Conservation (phyloP, 2,797 vertebrate genomes). For the Distichodus sexfasciatus region DNA sequence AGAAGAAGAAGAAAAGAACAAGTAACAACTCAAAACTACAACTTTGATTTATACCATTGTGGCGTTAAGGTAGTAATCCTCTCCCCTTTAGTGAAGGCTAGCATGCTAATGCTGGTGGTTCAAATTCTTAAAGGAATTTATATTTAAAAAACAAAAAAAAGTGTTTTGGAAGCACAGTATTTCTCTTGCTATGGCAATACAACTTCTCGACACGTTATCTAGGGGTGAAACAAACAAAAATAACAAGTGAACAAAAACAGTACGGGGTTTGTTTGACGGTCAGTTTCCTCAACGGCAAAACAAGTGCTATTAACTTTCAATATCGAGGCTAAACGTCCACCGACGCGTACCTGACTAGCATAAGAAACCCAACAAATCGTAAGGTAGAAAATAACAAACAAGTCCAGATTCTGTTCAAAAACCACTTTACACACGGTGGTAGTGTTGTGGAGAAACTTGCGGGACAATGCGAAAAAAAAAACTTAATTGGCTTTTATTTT, state of each 20-base stretch:
- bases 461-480: too few relatives aligned
- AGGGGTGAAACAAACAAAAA: conserved; percentile 43
- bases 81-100: conserved; percentile 29
- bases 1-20: too few relatives aligned
- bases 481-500: too few relatives aligned
- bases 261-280: conserved; percentile 19
- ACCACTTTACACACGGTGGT: too few relatives aligned
- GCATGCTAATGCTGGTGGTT: conserved; percentile 54
- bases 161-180: conserved; percentile 61
- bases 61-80: conserved; percentile 29
- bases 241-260: too few relatives aligned
- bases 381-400: too few relatives aligned
- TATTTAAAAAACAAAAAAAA: conserved; percentile 47
- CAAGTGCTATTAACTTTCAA: too few relatives aligned
- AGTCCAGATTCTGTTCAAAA: too few relatives aligned
- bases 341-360: too few relatives aligned
- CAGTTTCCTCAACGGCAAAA: conserved; percentile 41
- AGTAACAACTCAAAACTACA: background rate
- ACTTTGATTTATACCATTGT: conserved; percentile 5
- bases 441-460: too few relatives aligned
- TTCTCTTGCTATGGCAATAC: conserved; percentile 67
- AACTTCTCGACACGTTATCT: conserved; percentile 60
- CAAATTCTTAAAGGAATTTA: conserved; percentile 53
- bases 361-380: too few relatives aligned
- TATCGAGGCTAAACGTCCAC: too few relatives aligned